These are phyloP conservation scores for Verasper variegatus DNA, from an alignment of 2,113 vertebrate species.

Conservation along the genomic window DNA sequence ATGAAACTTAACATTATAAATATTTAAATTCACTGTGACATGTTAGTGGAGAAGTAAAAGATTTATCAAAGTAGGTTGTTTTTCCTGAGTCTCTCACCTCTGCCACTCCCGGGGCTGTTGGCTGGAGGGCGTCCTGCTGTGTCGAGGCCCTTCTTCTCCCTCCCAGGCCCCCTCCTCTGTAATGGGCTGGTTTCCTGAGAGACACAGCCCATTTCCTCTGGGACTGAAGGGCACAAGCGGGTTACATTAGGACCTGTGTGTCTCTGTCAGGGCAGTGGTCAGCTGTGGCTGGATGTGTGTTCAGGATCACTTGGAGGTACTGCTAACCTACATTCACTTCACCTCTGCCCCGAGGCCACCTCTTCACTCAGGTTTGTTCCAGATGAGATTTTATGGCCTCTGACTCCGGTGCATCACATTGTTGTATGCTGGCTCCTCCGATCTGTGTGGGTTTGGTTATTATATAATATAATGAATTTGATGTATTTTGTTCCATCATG, in stretches of 20 bases:
- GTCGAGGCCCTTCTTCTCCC: conserved; percentile 43
- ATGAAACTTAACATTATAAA: background rate
- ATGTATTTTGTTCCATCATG: background rate
- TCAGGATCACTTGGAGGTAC: conserved; percentile 35
- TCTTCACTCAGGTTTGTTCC: conserved; percentile 61
- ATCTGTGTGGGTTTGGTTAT: background rate
- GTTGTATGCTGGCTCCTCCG: conserved; percentile 10
- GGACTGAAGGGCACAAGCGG: conserved; percentile 53
- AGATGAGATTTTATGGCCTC: conserved; percentile 28
- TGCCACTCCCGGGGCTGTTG: conserved; percentile 67
- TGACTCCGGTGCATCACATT: background rate
- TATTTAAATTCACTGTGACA: conserved; percentile 2
- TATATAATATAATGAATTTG: conserved; percentile 6
- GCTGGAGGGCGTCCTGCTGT: conserved; percentile 69
- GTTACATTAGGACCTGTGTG: conserved; percentile 46
- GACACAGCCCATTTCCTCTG: conserved; percentile 72
- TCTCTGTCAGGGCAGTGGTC: conserved; percentile 41
- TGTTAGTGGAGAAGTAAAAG: conserved; percentile 1
- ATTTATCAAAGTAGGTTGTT: background rate
- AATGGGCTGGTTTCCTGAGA: conserved; percentile 65
- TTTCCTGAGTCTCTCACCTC: conserved; percentile 19
- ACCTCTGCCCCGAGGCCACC: conserved; percentile 38
- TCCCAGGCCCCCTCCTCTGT: conserved; percentile 27
- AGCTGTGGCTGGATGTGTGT: conserved; percentile 26
- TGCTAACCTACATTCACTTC: conserved; percentile 14